Base-by-base conservation (phyloP, 2,888 invertebrate species). In the Pilophorus perplexus region DNA sequence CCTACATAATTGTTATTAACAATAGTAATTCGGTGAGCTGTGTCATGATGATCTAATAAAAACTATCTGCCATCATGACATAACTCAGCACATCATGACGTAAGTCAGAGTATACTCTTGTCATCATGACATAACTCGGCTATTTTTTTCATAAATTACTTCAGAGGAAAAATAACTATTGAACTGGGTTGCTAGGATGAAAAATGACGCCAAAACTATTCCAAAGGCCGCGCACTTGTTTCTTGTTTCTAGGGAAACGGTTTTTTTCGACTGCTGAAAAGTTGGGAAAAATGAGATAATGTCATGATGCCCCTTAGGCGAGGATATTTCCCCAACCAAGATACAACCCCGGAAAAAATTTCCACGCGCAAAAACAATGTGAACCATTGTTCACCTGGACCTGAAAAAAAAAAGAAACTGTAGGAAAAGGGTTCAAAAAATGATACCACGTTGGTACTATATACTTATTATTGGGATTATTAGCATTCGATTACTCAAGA, bases 81-180 rank as follows among this genome's bases (percentile, higher is more conserved):
- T 20, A 46, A 46, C 46, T 46, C 46, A 46, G 46, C 46, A 16
- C 46, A 46, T 46, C 46, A 46, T 46, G 46, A 46, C 18, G 18
- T 4, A 46, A 46, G 4, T 46, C 46, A 46, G 18, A 16, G 46
- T 20, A 22, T 46, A 2, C 46, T 46, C 4, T 16, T 6, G 8
- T 46, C 46, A 46, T 46, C 46, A 46, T 46, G 46, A 46, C 46
- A 46, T 20, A 46, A 46, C 46, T 46, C 46, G 18, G 46, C 18
- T 46, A 46, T 16, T 46, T 46, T 16, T 20, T 46, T 16, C 18
- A 46, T 46, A 16, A 46, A 16, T 46, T 46, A 20, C 2, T 46
- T 14, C 46, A 46, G 46, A 46, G 46, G n/a, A 46, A 46, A 46
- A 46, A 46, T 46, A 6, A 46, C 46, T 46, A 46, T 46, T 46